Evolutionary conservation across 2,797 vertebrate species (phyloP).

Genomic region (Hylomyscus alleni): DNA sequence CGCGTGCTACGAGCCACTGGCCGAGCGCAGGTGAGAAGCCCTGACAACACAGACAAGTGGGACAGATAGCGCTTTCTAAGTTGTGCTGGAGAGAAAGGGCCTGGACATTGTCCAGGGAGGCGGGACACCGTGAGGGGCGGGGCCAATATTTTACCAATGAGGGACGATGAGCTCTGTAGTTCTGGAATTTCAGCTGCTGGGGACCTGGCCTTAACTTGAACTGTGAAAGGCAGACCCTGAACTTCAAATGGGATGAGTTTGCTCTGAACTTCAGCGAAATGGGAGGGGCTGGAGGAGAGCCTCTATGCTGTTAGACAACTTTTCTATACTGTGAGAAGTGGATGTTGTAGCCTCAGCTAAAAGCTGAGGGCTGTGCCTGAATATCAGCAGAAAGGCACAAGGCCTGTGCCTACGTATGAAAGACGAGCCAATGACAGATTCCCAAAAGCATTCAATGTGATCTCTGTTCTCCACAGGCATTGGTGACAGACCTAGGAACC

Average conservation of each 20-base stretch:
- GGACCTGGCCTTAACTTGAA: background rate
- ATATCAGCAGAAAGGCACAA: background rate
- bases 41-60: accelerated
- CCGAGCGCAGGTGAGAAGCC: constrained; percentile 93
- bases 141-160: background rate
- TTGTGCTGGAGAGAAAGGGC: background rate
- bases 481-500: constrained; percentile 94
- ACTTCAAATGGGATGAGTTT: background rate
- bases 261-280: background rate
- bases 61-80: background rate
- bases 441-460: background rate
- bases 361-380: background rate
- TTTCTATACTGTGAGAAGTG: background rate
- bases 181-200: background rate
- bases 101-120: no score
- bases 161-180: background rate
- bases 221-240: background rate
- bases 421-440: background rate
- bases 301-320: background rate
- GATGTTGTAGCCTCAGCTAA: background rate
- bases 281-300: background rate
- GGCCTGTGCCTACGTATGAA: background rate
- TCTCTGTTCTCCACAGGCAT: constrained; percentile 89
- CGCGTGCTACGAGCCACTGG: constrained; percentile 95
- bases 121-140: background rate